Conservation (phyloP, 2,797 vertebrate species). For the Xiphorhynchus erythropygius region DNA sequence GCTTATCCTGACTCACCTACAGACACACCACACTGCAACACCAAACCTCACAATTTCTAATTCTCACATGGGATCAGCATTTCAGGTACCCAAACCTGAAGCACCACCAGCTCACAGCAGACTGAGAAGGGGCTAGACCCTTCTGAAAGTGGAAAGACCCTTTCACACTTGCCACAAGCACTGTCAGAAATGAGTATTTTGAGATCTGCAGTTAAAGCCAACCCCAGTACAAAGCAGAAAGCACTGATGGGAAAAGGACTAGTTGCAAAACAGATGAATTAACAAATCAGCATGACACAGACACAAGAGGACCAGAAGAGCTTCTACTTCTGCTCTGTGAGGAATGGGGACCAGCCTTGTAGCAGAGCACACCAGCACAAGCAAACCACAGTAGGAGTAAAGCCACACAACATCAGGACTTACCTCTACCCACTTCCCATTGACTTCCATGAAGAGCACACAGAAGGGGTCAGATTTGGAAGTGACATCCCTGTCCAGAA, state of each 20-base stretch:
- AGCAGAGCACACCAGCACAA: rapidly evolving
- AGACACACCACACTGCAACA: rapidly evolving
- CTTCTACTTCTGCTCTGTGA: neutral
- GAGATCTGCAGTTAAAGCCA: neutral
- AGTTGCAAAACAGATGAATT: neutral
- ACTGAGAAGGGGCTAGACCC: neutral
- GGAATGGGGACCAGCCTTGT: neutral
- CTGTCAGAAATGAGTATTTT: neutral
- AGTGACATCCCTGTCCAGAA: conserved; percentile 94
- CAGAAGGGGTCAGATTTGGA: conserved; percentile 99
- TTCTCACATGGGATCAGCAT: neutral
- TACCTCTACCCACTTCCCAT: conserved; percentile 94
- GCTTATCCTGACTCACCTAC: neutral
- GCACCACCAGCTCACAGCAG: neutral
- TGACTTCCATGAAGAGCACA: conserved; percentile 91
- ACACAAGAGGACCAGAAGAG: neutral
- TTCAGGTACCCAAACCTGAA: neutral
- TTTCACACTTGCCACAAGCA: rapidly evolving
- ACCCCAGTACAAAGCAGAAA: neutral
- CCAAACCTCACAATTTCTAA: neutral
- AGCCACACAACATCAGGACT: neutral
- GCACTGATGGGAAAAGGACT: rapidly evolving
- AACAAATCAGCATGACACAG: neutral
- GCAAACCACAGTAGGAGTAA: neutral
- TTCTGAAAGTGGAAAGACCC: neutral